Percentiles rank a stretch among this genome's conserved stretches.
These are phyloP conservation scores for Bactericera cockerelli DNA, from an alignment of 1,140 invertebrate species.

Conservation along the genomic window DNA sequence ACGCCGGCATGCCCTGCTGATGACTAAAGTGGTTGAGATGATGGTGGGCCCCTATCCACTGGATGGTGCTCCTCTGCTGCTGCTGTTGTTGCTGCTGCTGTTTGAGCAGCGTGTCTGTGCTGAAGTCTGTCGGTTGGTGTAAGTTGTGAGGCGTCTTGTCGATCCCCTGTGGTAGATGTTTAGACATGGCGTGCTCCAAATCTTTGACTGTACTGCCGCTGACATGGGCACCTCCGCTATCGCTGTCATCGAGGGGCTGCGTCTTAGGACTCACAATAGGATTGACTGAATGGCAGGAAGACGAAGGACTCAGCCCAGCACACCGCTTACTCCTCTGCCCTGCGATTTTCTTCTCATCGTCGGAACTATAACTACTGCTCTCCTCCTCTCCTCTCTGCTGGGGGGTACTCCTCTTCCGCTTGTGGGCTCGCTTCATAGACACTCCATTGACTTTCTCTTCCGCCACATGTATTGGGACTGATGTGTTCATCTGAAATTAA, in stretches of 20 bases:
- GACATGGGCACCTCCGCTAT: slow-evolving; percentile 21
- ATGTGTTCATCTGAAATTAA: slow-evolving; percentile 17
- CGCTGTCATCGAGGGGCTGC: slow-evolving; percentile 28
- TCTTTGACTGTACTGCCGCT: slow-evolving; percentile 64
- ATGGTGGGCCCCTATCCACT: slow-evolving; percentile 75
- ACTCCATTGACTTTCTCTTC: background rate
- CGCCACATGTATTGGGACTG: background rate
- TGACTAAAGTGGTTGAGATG: slow-evolving; percentile 39
- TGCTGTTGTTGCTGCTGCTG: slow-evolving; percentile 51
- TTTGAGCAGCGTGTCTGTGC: slow-evolving; percentile 65
- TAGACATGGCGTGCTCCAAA: slow-evolving; percentile 89
- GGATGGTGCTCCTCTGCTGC: slow-evolving; percentile 78
- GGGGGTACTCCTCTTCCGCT: slow-evolving; percentile 32
- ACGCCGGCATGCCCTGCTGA: slow-evolving; percentile 54
- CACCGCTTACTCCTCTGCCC: slow-evolving; percentile 28
- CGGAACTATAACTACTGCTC: slow-evolving; percentile 33
- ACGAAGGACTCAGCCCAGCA: slow-evolving; percentile 40
- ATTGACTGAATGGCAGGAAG: slow-evolving; percentile 35
- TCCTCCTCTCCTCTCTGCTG: slow-evolving; percentile 30
- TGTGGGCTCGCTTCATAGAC: slow-evolving; percentile 29
- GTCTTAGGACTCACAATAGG: slow-evolving; percentile 29
- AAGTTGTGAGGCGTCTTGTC: slow-evolving; percentile 37
- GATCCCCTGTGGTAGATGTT: slow-evolving; percentile 55
- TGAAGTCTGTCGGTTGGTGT: slow-evolving; percentile 67
- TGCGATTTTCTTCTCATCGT: slow-evolving; percentile 35